phyloP scores from a whole-genome alignment of 2,113 vertebrate genomes.

The Felis chaus region DNA sequence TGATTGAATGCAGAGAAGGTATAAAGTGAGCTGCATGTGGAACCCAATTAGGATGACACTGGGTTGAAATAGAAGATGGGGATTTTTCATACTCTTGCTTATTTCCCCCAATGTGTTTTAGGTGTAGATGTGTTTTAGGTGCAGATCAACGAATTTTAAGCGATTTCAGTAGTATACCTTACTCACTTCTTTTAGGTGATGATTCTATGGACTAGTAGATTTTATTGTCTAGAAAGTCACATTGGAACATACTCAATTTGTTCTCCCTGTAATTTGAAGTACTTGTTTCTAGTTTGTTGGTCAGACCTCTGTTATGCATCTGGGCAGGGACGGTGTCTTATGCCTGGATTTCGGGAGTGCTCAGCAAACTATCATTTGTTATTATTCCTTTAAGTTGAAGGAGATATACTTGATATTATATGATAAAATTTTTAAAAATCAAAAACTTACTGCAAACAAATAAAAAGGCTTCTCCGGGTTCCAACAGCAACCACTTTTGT shows the following conservation, averaged over 20 bases:
- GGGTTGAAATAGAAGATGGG: not conserved
- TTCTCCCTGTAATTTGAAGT: not conserved
- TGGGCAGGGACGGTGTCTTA: not conserved
- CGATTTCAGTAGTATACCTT: not conserved
- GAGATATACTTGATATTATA: not conserved
- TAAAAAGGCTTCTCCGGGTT: not conserved
- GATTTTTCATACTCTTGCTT: not conserved
- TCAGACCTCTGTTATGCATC: not conserved
- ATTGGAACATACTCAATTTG: not conserved
- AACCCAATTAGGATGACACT: not conserved
- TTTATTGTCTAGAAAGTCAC: constrained; percentile 43
- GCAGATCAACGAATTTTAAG: constrained; percentile 5
- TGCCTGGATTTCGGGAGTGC: not conserved
- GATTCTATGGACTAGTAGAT: constrained; percentile 9
- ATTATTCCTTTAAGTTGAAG: not conserved
- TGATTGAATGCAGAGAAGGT: not conserved
- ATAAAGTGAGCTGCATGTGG: not conserved
- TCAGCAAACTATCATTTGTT: not conserved
- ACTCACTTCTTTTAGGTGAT: constrained; percentile 20
- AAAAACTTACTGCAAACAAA: not conserved
- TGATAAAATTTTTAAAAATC: not conserved
- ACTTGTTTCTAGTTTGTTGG: constrained; percentile 15
- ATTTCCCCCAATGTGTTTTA: not conserved
- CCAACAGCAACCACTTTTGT: not conserved
- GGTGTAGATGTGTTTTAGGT: not conserved